A percentile compares a stretch with the other conserved stretches of the same genome.
These are phyloP conservation scores for Meteorus sp. DNA, from an alignment of 1,140 invertebrate genomes.

Conservation along the genomic window DNA sequence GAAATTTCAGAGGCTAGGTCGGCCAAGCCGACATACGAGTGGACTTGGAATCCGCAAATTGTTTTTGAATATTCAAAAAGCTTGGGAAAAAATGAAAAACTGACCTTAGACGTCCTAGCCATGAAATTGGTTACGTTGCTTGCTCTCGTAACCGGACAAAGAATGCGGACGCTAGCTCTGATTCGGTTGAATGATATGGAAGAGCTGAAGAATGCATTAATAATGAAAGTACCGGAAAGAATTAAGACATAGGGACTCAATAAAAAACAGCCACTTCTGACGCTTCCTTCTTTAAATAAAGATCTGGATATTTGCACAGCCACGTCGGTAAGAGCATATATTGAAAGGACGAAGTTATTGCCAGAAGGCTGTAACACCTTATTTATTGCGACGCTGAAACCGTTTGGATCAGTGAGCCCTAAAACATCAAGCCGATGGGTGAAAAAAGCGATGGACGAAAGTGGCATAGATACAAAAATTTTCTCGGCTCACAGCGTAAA, in stretches of 20 bases:
- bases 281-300: constrained; percentile 5
- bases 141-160: constrained; percentile 1
- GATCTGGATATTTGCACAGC: neutral
- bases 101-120: neutral
- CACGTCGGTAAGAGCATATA: neutral
- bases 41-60: constrained; percentile 7
- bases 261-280: neutral
- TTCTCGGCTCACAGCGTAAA: neutral
- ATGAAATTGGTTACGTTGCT: constrained; percentile 7
- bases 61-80: neutral
- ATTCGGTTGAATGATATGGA: constrained; percentile 3
- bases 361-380: neutral
- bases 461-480: neutral
- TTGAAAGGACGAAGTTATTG: neutral
- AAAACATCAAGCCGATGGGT: constrained; percentile 1
- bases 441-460: neutral
- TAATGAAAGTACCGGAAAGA: constrained; percentile 4
- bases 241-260: constrained; percentile 10
- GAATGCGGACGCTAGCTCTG: neutral
- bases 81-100: neutral
- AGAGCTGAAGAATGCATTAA: neutral
- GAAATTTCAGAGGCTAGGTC: neutral
- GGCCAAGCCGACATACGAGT: constrained; percentile 4
- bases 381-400: neutral
- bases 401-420: neutral